phyloP scores from a whole-genome alignment of 92 coral and sea anemone genomes.

The Ricordea florida region DNA sequence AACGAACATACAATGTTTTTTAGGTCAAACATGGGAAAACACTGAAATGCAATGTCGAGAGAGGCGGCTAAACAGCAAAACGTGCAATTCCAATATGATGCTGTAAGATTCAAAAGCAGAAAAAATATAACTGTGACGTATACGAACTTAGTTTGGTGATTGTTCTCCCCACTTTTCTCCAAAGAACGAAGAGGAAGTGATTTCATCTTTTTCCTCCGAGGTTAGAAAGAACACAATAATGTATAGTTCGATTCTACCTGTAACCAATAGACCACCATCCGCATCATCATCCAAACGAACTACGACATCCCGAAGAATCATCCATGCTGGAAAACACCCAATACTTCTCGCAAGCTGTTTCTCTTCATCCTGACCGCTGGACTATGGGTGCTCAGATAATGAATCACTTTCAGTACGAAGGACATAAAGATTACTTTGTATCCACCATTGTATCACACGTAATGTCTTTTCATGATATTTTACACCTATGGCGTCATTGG shows the following conservation, averaged over 20 bases:
- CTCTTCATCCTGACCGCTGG: too few relatives aligned
- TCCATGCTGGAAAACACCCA: too few relatives aligned
- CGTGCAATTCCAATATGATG: too few relatives aligned
- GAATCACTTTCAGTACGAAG: too few relatives aligned
- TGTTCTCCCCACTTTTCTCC: background rate
- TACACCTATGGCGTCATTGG: background rate
- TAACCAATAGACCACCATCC: background rate
- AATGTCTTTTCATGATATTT: background rate
- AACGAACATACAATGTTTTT: background rate
- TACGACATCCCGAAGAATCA: too few relatives aligned
- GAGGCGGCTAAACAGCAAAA: too few relatives aligned
- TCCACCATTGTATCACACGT: background rate
- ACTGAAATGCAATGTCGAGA: too few relatives aligned
- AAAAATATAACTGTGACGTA: background rate
- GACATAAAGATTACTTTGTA: background rate
- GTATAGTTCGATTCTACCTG: background rate
- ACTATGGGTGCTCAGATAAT: too few relatives aligned
- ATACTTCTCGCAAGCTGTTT: too few relatives aligned
- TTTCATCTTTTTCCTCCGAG: background rate
- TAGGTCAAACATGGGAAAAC: background rate
- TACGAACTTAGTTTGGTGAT: background rate
- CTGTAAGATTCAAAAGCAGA: background rate
- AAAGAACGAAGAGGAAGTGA: background rate
- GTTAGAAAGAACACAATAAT: background rate
- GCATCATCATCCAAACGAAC: too few relatives aligned